Conservation (phyloP, 2,888 invertebrate species). For the Margaritifera margaritifera region DNA sequence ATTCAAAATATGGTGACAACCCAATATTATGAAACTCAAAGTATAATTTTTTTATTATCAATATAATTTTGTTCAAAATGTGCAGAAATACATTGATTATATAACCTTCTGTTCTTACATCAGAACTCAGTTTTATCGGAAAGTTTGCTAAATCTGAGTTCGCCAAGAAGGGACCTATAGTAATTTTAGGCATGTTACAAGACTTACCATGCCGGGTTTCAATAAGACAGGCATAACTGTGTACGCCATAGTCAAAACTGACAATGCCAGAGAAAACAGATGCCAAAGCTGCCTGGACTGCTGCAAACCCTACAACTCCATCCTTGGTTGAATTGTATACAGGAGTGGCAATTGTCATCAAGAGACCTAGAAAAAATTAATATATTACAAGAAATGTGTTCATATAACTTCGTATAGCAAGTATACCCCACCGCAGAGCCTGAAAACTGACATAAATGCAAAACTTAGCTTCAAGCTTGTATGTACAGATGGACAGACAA, state of each 20-base stretch:
- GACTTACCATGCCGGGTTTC: slow-evolving; percentile 29
- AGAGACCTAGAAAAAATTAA: slow-evolving; percentile 16
- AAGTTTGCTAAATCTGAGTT: too few species aligned
- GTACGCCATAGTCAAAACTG: slow-evolving; percentile 24
- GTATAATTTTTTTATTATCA: too few species aligned
- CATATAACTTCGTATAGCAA: background rate
- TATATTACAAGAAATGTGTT: background rate
- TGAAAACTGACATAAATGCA: background rate
- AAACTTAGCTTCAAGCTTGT: too few species aligned
- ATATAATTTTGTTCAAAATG: too few species aligned
- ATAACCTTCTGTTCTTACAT: too few species aligned
- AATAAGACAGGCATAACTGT: slow-evolving; percentile 30
- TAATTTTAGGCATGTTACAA: too few species aligned
- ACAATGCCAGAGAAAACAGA: slow-evolving; percentile 28
- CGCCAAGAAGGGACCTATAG: too few species aligned
- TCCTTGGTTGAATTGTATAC: slow-evolving; percentile 15
- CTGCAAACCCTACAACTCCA: slow-evolving; percentile 20
- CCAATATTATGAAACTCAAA: too few species aligned
- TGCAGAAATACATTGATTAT: too few species aligned
- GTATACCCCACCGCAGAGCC: background rate
- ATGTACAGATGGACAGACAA: too few species aligned
- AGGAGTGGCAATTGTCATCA: slow-evolving; percentile 24
- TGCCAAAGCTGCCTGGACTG: slow-evolving; percentile 25
- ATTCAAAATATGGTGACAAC: too few species aligned
- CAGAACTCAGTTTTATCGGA: too few species aligned